Evolutionary conservation across 2,797 vertebrate species (phyloP).

Genomic region (Coluber constrictor): DNA sequence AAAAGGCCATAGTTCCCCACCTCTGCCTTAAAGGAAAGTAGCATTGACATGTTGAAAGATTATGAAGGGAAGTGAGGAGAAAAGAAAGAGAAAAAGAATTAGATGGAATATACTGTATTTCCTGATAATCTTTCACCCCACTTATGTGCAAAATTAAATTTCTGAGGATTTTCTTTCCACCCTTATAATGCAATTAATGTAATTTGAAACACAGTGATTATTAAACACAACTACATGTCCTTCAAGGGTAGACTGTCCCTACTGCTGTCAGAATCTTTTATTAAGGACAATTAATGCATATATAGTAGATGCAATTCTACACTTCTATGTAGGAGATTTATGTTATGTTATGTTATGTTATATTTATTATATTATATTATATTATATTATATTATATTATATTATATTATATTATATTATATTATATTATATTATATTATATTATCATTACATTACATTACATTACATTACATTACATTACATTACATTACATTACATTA

Average conservation of each 20-base stretch:
- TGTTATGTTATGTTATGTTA: too few species aligned
- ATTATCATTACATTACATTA: too few species aligned
- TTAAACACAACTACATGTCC: constrained; percentile 7
- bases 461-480: too few species aligned
- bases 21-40: not conserved
- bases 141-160: not conserved
- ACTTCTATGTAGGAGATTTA: not conserved
- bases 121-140: not conserved
- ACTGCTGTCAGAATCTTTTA: constrained; percentile 13
- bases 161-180: not conserved
- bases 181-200: not conserved
- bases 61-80: not conserved
- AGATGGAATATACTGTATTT: not conserved
- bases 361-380: too few species aligned
- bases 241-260: constrained; percentile 2
- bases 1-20: not conserved
- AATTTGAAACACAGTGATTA: constrained; percentile 8
- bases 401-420: too few species aligned
- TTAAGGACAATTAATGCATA: not conserved
- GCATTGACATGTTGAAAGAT: not conserved
- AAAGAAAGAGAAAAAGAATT: not conserved
- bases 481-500: too few species aligned
- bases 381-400: too few species aligned
- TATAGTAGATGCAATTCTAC: not conserved
- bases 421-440: too few species aligned